Percentiles rank a stretch among this genome's conserved stretches.
Conservation (phyloP, 2,113 vertebrate species). For the Crotalus viridis region DNA sequence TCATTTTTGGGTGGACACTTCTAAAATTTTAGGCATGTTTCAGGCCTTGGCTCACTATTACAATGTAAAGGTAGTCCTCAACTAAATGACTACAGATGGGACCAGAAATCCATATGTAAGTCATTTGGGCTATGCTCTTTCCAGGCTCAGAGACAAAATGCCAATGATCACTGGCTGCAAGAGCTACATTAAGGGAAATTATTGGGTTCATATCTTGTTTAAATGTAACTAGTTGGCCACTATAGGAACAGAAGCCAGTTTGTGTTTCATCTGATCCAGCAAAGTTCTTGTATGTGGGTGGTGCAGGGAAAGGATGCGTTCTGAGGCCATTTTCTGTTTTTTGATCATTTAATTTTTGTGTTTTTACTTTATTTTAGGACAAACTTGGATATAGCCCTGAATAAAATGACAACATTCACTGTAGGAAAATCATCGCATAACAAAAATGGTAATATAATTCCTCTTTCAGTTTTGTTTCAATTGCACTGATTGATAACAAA, state of each 20-base stretch:
- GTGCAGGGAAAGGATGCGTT: neutral
- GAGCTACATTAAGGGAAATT: neutral
- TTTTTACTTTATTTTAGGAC: slow-evolving; percentile 47
- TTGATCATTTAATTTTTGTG: neutral
- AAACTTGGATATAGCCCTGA: neutral
- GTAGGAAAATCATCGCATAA: slow-evolving; percentile 48
- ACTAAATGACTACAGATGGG: neutral
- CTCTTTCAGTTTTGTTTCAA: neutral
- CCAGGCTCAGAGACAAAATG: neutral
- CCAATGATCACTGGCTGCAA: neutral
- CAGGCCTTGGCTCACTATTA: neutral
- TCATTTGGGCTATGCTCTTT: neutral
- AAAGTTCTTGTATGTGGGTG: neutral
- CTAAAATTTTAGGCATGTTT: neutral
- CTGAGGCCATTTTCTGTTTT: neutral
- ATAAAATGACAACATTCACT: slow-evolving; percentile 64
- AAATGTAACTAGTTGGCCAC: neutral
- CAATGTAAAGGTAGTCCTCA: neutral
- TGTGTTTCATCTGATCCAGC: neutral
- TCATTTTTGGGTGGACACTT: neutral
- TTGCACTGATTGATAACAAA: fast-evolving
- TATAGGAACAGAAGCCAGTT: neutral
- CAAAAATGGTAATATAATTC: slow-evolving; percentile 56
- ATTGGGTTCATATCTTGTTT: neutral
- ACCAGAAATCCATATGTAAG: neutral